Percentiles rank a stretch among this genome's conserved stretches.
Conservation (phyloP, 2,888 invertebrate genomes). For the Hirtodrosophila trivittata region DNA sequence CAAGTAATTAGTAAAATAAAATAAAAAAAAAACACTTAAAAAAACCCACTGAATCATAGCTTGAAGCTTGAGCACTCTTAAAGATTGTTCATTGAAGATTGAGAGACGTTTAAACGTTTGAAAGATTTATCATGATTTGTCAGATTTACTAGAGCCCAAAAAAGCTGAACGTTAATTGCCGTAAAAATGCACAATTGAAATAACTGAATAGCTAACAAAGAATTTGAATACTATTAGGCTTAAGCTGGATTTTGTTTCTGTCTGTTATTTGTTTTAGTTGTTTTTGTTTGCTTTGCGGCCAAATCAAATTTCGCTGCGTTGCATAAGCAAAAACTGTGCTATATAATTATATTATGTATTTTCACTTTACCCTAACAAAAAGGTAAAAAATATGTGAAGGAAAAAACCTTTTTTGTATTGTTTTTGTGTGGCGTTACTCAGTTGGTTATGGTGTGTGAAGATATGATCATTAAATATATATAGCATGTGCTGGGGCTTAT, state of each 20-base stretch:
- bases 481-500: constrained; percentile 58
- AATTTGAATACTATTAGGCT: constrained; percentile 42
- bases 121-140: constrained; percentile 34
- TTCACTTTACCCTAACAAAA: constrained; percentile 45
- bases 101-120: constrained; percentile 27
- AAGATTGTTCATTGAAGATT: constrained; percentile 45
- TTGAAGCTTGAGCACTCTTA: constrained; percentile 5
- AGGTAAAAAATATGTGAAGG: constrained; percentile 20
- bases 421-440: neutral
- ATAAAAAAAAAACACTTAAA: constrained; percentile 6
- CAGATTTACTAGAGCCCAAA: constrained; percentile 24
- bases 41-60: constrained; percentile 9
- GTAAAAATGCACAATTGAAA: constrained; percentile 34
- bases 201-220: constrained; percentile 47
- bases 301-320: constrained; percentile 49
- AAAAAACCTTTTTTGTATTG: constrained; percentile 35
- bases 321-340: constrained; percentile 48
- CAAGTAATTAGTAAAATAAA: constrained; percentile 8
- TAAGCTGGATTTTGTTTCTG: constrained; percentile 16
- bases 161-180: constrained; percentile 29
- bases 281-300: constrained; percentile 17
- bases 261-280: constrained; percentile 37
- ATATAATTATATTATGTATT: constrained; percentile 55
- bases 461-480: constrained; percentile 65
- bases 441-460: constrained; percentile 22